A percentile compares a stretch with the other conserved stretches of the same genome.
These are phyloP conservation scores for Aphis gossypii DNA, from an alignment of 1,140 invertebrate species.

Conservation along the genomic window DNA sequence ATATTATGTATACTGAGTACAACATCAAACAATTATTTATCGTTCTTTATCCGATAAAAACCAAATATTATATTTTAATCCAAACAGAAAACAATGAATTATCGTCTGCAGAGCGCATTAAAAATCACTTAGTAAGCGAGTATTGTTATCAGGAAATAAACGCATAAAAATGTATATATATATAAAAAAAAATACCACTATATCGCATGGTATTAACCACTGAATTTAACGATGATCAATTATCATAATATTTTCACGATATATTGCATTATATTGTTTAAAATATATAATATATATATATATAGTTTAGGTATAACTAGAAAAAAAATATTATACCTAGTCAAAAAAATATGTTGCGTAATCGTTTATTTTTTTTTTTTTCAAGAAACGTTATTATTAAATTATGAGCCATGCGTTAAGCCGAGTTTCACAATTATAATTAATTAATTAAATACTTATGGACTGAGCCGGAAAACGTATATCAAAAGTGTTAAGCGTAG, in stretches of 20 bases:
- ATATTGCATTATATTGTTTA: background rate
- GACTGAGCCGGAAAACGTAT: background rate
- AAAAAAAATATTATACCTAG: background rate
- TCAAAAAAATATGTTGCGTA: background rate
- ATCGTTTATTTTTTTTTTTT: background rate
- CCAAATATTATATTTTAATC: background rate
- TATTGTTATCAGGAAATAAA: slow-evolving; percentile 23
- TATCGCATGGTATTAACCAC: background rate
- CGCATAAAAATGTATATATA: background rate
- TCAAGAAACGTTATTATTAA: background rate
- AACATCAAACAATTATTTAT: slow-evolving; percentile 13
- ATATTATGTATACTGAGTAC: background rate
- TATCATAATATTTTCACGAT: slow-evolving; percentile 5
- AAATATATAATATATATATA: background rate
- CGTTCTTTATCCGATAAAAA: slow-evolving; percentile 22
- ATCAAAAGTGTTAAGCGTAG: background rate
- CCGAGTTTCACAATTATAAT: background rate
- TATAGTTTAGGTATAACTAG: background rate
- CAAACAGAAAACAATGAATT: background rate
- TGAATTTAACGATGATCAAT: slow-evolving; percentile 3
- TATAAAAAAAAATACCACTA: background rate
- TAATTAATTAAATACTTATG: background rate
- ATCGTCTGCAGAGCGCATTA: slow-evolving; percentile 2
- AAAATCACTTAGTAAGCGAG: background rate
- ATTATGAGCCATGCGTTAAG: background rate